Evolutionary conservation across 2,113 vertebrate species (phyloP), one percentile per base, ranked within the genome.

Genomic region (Vulpes lagopus): DNA sequence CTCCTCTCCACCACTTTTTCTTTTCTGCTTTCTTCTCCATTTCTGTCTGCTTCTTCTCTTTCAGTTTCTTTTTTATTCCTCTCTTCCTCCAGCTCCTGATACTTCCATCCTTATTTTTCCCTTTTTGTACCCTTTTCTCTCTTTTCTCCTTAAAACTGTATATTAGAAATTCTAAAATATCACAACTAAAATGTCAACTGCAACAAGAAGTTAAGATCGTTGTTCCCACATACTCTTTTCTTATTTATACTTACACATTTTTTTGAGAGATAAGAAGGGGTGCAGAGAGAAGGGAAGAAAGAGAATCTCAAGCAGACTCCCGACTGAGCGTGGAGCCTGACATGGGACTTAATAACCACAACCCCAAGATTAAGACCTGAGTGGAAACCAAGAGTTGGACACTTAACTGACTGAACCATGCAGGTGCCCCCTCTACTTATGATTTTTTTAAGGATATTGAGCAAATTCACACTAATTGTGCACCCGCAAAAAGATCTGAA

Each of bases 91-190:
- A 5, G 49, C 12, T 73, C 8, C 32, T 49, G 25, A 30, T 15
- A 2, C 8, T 91, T 17, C 32, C 15, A 16, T 38, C 53, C 4
- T 49, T 20, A 2, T 35, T 57, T 76, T 14, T 62, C 5, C 12
- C 57, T 78, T 55, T 78, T n/a, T 14, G 8, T 65, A 59, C 0
- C 11, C 25, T 76, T 81, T 67, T 38, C 3, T 90, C 22, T 81
- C 60, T 10, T 27, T 86, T 73, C 51, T 85, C 27, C 60, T 92
- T 89, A 73, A 86, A 25, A 1, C 19, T 85, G 5, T 11, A 23
- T 71, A 74, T 84, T 84, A 91, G 84, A 90, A 81, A 55, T 93
- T 73, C 30, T 32, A 78, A 91, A 80, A 57, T 88, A 62, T 43
- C n/a, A 38, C 64, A 88, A 57, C 22, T 60, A 53, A 88, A 79